Evolutionary conservation across 2,113 vertebrate species (phyloP).

Genomic region (Ivindomyrus marchei): DNA sequence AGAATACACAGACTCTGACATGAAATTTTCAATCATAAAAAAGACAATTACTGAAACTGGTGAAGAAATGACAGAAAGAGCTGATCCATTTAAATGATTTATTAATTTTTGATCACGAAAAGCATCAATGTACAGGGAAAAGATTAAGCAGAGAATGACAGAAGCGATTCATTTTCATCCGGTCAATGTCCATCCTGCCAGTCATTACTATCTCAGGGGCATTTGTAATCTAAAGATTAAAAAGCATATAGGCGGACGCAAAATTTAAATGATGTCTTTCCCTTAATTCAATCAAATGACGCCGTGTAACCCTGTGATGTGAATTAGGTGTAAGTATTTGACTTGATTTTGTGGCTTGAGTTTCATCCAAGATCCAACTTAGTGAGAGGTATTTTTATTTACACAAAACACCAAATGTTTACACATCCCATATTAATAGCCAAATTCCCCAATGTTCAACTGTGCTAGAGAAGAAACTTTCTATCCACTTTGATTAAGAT

Average conservation of each 20-base stretch:
- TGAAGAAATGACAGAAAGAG: neutral
- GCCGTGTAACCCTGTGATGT: neutral
- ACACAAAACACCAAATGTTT: neutral
- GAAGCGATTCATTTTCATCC: neutral
- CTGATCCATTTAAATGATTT: constrained; percentile 10
- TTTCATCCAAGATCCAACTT: neutral
- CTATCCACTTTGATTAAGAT: neutral
- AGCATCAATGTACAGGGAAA: constrained; percentile 9
- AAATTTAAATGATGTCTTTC: neutral
- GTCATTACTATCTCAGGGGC: neutral
- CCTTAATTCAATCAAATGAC: neutral
- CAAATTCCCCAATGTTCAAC: neutral
- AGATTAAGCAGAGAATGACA: constrained; percentile 5
- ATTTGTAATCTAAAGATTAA: neutral
- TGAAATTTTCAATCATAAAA: neutral
- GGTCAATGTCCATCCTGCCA: neutral
- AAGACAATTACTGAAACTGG: neutral
- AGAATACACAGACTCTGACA: neutral
- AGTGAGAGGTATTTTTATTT: neutral
- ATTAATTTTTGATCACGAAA: constrained; percentile 15
- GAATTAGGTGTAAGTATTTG: neutral
- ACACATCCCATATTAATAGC: neutral
- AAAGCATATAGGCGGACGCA: neutral
- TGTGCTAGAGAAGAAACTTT: neutral
- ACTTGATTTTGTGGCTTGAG: neutral